Base-by-base conservation (phyloP, 2,797 vertebrate species). In the Emys orbicularis region DNA sequence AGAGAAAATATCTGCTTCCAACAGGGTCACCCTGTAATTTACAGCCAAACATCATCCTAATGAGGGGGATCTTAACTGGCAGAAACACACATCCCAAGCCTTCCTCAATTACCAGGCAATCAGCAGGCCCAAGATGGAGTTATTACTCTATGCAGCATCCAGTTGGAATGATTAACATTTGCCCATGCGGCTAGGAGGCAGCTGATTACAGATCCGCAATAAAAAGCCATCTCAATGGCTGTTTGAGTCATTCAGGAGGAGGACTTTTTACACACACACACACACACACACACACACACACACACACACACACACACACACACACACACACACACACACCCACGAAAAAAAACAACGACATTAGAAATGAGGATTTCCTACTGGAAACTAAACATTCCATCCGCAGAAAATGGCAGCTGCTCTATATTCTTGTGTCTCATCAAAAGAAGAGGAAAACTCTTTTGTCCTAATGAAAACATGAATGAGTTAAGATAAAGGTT, bases 81-180 rank as follows among this genome's bases (percentile, higher is more conserved):
- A 65, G 57, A 92, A 95, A 88, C 25, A 5, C 0, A 15, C 65
- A 72, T 79, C 72, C 83, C 85, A 34, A 86, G 90, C 86, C 52
- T 90, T 59, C 74, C 65, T 86, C 84, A 94, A 59, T 87, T 44
- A 87, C 19, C 82, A 92, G 59, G 91, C 87, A 95, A 96, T 94
- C 90, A 96, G 76, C 16, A 53, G 93, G 86, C 84, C 80, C 57
- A 85, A 93, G 90, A 95, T 49, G 68, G 90, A 95, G 88, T 50
- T 79, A 76, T 21, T 92, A 76, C 83, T 83, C 81, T 25, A 61
- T 37, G 86, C 85, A 84, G 81, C 27, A 94, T 13, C 82, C 91
- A 89, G 91, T 52, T 65, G 53, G 81, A 85, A 80, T 8, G 34
- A 61, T 81, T 6, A 41, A 87, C 65, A 49, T 82, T 85, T 82